A percentile compares a stretch with the other conserved stretches of the same genome.
Evolutionary conservation across 2,113 vertebrate genomes (phyloP).

Genomic region (Gopherus evgoodei): DNA sequence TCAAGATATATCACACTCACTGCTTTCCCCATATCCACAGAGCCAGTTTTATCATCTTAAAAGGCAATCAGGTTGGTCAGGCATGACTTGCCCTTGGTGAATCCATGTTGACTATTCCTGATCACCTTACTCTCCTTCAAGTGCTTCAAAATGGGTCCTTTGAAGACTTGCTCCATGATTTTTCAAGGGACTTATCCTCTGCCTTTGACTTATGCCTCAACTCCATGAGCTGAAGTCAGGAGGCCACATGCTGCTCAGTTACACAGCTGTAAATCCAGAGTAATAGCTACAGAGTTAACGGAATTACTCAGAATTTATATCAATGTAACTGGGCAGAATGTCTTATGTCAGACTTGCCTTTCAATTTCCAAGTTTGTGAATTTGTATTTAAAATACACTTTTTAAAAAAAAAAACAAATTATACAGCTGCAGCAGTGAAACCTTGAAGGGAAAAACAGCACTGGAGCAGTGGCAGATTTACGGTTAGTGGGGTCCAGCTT

Average conservation of each 20-base stretch:
- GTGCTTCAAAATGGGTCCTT: too few species aligned
- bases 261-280: fast-evolving
- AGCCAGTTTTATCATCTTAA: too few species aligned
- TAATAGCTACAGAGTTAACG: neutral
- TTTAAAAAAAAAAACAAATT: fast-evolving
- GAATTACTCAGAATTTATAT: fast-evolving
- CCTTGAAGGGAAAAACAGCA: neutral
- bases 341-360: fast-evolving
- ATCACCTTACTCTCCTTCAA: too few species aligned
- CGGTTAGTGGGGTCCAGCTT: too few species aligned
- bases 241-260: neutral
- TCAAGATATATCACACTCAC: too few species aligned
- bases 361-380: neutral
- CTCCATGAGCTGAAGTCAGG: fast-evolving
- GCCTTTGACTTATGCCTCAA: neutral
- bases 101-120: too few species aligned
- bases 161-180: too few species aligned
- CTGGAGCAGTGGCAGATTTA: neutral
- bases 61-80: too few species aligned
- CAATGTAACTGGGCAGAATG: fast-evolving
- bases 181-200: neutral
- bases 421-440: neutral
- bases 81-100: too few species aligned
- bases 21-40: too few species aligned
- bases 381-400: neutral